phyloP scores from a whole-genome alignment of 2,113 vertebrate genomes.

The Mungos mungo region DNA sequence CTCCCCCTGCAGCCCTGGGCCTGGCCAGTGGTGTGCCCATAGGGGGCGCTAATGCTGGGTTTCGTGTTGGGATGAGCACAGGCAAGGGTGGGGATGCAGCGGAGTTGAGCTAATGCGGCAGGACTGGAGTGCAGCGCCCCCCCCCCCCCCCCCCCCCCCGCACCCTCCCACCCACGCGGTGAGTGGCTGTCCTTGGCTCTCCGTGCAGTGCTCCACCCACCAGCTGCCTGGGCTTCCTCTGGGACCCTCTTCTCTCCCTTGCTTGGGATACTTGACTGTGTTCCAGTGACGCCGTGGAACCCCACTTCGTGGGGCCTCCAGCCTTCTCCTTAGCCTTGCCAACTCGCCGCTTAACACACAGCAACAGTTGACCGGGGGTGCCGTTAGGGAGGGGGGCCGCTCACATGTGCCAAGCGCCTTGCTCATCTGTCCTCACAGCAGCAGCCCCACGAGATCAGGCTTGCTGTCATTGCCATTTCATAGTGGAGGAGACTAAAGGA shows the following conservation, averaged over 20 bases:
- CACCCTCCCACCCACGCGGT: constrained; percentile 36
- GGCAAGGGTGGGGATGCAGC: background rate
- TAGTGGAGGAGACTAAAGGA: background rate
- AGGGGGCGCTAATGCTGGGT: background rate
- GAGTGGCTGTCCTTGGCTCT: constrained; percentile 58
- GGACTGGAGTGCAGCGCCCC: constrained; percentile 32
- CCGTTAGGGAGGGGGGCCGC: background rate
- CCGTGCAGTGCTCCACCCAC: constrained; percentile 40
- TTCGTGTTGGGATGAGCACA: background rate
- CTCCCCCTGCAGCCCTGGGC: background rate
- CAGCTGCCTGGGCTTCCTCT: constrained; percentile 72
- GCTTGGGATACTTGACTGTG: constrained; percentile 71
- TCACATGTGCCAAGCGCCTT: background rate
- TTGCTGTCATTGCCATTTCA: background rate
- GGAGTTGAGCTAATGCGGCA: constrained; percentile 40
- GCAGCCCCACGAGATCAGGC: background rate
- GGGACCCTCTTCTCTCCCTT: constrained; percentile 61
- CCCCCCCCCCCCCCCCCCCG: no score
- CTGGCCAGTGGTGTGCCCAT: rapidly evolving
- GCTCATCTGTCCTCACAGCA: background rate
- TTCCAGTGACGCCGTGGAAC: constrained; percentile 76
- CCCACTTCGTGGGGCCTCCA: constrained; percentile 56
- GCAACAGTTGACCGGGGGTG: constrained; percentile 42
- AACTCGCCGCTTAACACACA: constrained; percentile 40
- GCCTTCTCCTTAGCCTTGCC: constrained; percentile 45